A percentile compares a stretch with the other conserved stretches of the same genome.
Evolutionary conservation across 2,113 vertebrate genomes (phyloP).

Genomic region (Phainopepla nitens): DNA sequence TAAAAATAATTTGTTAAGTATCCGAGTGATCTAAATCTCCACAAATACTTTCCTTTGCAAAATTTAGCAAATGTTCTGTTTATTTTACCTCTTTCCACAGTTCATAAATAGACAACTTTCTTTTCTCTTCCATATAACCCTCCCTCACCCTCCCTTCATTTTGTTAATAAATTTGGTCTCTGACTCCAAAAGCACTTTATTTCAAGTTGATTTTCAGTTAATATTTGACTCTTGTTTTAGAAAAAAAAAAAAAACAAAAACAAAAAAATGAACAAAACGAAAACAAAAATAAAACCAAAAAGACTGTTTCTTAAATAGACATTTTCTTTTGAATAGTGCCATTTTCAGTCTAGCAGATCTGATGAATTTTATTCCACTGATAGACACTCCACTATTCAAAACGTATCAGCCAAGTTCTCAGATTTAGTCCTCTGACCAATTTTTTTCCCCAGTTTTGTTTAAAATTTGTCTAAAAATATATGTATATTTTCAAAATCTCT

Average conservation of each 20-base stretch:
- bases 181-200: neutral
- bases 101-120: neutral
- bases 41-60: neutral
- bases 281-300: no score
- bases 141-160: neutral
- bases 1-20: neutral
- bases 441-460: neutral
- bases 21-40: neutral
- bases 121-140: neutral
- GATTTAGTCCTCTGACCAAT: neutral
- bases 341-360: neutral
- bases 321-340: neutral
- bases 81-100: neutral
- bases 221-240: neutral
- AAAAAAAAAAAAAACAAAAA: neutral
- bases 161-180: neutral
- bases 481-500: neutral
- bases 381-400: neutral
- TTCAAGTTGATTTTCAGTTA: neutral
- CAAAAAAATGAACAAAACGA: no score
- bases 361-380: neutral
- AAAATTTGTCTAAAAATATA: neutral
- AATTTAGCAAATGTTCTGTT: neutral
- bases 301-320: no score
- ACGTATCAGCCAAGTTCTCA: neutral